Evolutionary conservation across 2,797 vertebrate genomes (phyloP).

Genomic region (Coluber constrictor): DNA sequence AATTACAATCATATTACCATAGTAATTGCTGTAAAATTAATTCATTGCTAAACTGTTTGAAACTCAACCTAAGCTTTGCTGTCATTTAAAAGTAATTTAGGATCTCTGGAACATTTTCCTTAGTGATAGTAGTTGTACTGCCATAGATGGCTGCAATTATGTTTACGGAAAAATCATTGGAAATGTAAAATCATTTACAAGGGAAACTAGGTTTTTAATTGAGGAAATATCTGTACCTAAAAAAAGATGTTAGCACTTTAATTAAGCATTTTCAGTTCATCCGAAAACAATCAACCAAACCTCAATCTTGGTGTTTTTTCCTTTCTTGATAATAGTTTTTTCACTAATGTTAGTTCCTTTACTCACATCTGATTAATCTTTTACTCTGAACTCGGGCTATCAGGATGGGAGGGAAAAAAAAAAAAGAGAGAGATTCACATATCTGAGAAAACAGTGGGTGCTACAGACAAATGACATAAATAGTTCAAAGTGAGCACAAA

Average conservation of each 20-base stretch:
- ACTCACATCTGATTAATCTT: slow-evolving; percentile 36
- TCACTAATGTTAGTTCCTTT: not conserved
- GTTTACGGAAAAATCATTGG: slow-evolving; percentile 52
- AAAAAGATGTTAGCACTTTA: slow-evolving; percentile 35
- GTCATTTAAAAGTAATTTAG: slow-evolving; percentile 61
- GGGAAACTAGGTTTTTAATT: slow-evolving; percentile 16
- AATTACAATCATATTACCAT: slow-evolving; percentile 64
- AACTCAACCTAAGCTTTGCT: slow-evolving; percentile 50
- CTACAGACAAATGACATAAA: slow-evolving; percentile 54
- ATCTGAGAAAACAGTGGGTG: slow-evolving; percentile 40
- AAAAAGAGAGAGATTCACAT: slow-evolving; percentile 59
- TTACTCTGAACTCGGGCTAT: slow-evolving; percentile 35
- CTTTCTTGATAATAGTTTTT: not conserved
- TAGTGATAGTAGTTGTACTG: slow-evolving; percentile 40
- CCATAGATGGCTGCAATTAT: slow-evolving; percentile 55
- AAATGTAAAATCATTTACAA: slow-evolving; percentile 47
- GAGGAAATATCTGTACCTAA: slow-evolving; percentile 35
- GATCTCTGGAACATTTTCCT: slow-evolving; percentile 40
- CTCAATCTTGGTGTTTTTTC: slow-evolving; percentile 22
- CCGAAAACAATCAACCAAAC: slow-evolving; percentile 36
- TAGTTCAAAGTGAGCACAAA: slow-evolving; percentile 49
- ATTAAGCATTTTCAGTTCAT: slow-evolving; percentile 36
- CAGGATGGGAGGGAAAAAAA: slow-evolving; percentile 38
- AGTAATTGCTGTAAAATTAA: slow-evolving; percentile 64
- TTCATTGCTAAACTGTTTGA: slow-evolving; percentile 49